Evolutionary conservation across 2,113 vertebrate species (phyloP).

Genomic region (Actenoides lindsayi): DNA sequence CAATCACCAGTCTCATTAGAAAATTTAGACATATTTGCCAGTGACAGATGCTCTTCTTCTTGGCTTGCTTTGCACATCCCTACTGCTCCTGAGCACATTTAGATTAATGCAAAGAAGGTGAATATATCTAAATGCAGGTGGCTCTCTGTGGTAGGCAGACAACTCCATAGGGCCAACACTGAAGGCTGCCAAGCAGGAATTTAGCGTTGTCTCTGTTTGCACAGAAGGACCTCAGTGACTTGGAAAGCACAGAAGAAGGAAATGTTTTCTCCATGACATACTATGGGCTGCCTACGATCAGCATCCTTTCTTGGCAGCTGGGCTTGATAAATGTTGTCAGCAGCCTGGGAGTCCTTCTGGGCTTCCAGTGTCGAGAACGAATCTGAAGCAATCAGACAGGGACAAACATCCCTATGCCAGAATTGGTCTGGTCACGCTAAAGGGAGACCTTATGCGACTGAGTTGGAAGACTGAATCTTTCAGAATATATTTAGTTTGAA

Average conservation of each 20-base stretch:
- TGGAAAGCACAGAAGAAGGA: conserved; percentile 48
- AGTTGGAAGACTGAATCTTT: neutral
- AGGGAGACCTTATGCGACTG: rapidly evolving
- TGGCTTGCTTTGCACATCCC: neutral
- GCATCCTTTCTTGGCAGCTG: conserved; percentile 46
- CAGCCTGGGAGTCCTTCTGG: neutral
- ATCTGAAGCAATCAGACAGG: neutral
- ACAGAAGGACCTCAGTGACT: conserved; percentile 2
- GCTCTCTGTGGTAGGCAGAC: conserved; percentile 5
- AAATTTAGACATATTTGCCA: neutral
- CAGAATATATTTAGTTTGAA: neutral
- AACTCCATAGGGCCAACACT: neutral
- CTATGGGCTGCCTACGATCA: conserved; percentile 1
- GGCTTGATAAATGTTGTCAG: conserved; percentile 8
- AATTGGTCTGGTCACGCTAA: rapidly evolving
- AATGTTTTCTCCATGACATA: conserved; percentile 59
- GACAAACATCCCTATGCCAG: neutral
- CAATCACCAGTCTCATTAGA: neutral
- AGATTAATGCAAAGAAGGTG: neutral
- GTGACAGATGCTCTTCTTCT: neutral
- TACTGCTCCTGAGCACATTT: neutral
- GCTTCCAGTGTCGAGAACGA: neutral
- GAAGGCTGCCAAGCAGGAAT: conserved; percentile 28
- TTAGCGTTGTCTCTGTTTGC: neutral
- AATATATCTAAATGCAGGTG: neutral